Conservation (phyloP, 1,140 invertebrate species). For the Aphelenchoides avenae region DNA sequence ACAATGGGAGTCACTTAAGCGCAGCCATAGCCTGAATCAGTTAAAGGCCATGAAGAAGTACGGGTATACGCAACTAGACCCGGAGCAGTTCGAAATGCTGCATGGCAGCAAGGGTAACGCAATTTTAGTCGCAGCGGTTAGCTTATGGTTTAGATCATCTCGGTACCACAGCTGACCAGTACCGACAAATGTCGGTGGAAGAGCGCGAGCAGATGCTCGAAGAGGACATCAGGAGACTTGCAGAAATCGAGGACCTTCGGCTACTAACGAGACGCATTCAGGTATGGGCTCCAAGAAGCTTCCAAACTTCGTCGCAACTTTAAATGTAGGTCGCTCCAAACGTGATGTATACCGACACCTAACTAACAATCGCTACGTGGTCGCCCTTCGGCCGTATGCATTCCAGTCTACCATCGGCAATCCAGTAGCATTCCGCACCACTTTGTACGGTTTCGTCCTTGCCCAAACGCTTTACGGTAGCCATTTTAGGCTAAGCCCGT, state of each 20-base stretch:
- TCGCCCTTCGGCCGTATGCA: background rate
- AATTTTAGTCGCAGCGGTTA: no score
- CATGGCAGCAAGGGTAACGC: conserved; percentile 5
- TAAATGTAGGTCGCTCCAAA: background rate
- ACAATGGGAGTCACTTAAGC: conserved; percentile 8
- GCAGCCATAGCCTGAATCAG: conserved; percentile 6
- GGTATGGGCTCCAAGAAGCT: background rate
- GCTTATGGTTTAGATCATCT: no score
- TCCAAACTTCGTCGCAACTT: background rate
- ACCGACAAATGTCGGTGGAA: background rate
- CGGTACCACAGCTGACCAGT: conserved; percentile 4
- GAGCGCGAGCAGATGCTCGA: conserved; percentile 11
- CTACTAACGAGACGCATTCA: background rate
- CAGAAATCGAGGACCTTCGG: conserved; percentile 12
- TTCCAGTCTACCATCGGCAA: conserved; percentile 17
- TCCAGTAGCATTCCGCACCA: conserved; percentile 11
- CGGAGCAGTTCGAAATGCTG: background rate
- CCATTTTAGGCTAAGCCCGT: no score
- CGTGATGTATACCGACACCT: background rate
- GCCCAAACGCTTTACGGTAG: no score
- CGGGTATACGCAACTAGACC: conserved; percentile 18
- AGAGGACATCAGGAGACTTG: conserved; percentile 13
- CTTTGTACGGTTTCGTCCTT: no score
- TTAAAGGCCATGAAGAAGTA: background rate
- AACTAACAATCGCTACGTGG: background rate